Evolutionary conservation across 1,140 invertebrate genomes (phyloP), one percentile per base, ranked within the genome.

Genomic region (Drosophila novamexicana): DNA sequence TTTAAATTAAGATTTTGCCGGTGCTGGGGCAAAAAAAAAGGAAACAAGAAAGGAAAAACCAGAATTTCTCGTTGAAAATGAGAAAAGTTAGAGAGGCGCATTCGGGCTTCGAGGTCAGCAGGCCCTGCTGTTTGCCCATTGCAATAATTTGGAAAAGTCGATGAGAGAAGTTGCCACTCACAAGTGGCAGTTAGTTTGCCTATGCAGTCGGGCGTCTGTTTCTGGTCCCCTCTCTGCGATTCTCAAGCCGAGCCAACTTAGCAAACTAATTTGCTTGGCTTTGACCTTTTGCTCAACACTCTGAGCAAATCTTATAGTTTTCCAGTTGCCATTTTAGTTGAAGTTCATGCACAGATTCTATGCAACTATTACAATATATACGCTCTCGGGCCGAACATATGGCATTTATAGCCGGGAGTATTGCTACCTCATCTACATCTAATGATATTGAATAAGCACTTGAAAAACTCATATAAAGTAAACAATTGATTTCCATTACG

Each of bases 361-460:
- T 32, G 47, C 29, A 36, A 59, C 53, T 53, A 47, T 57, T 62
- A 40, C 44, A 10, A 22, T 29, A 49, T 18, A 49, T 29, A 9
- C 45, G 29, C 67, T 50, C 49, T 29, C 16, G 16, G 7, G 45
- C 39, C 59, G 29, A 37, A 53, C 47, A 69, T 56, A 49, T 74
- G 65, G 72, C 49, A 76, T 50, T 67, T 67, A 56, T 66, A 63
- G 61, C n/a, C 29, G 37, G 52, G 47, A 18, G 52, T 36, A 54
- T 54, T 54, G 52, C 65, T 64, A 63, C 67, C 76, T 86, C 79
- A 69, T 82, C 65, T 56, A 42, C 56, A 78, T 84, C 84, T 88
- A 88, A 88, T 88, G 84, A 88, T 88, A 88, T 88, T 88, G 84
- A 88, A 88, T 89, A 88, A 84, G 84, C 84, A 89, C 84, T 88